phyloP scores from a whole-genome alignment of 2,888 invertebrate genomes.

The Orchesellides sinensis region DNA sequence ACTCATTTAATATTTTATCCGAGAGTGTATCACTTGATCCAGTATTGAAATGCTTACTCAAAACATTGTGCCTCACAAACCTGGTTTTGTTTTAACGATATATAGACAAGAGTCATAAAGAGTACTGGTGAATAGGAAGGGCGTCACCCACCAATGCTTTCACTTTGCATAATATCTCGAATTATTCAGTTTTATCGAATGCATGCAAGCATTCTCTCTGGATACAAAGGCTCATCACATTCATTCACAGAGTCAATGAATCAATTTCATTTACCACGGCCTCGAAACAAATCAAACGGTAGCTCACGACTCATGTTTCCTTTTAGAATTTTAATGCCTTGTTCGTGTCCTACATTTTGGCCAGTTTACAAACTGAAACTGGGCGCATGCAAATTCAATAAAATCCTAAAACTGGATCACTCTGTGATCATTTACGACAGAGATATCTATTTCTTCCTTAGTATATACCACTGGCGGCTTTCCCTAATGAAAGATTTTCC shows the following conservation, averaged over 20 bases:
- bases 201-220: conserved; percentile 3
- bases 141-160: conserved; percentile 62
- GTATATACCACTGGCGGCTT: no score
- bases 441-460: no score
- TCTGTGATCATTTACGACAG: no score
- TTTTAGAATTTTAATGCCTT: no score
- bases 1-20: conserved; percentile 33
- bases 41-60: background rate
- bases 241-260: conserved; percentile 53
- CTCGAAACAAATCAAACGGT: background rate
- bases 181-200: conserved; percentile 30
- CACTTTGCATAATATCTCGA: conserved; percentile 56
- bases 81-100: background rate
- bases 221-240: conserved; percentile 29
- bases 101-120: background rate
- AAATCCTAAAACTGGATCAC: no score
- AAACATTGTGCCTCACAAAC: no score
- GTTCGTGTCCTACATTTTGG: no score
- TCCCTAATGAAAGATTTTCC: no score
- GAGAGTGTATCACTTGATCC: conserved; percentile 19
- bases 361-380: no score
- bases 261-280: conserved; percentile 42
- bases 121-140: conserved; percentile 37
- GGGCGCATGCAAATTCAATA: no score
- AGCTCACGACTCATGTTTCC: background rate